A percentile compares a stretch with the other conserved stretches of the same genome.
phyloP scores from a whole-genome alignment of 2,888 invertebrate genomes.

The Sarcophaga rosellei region DNA sequence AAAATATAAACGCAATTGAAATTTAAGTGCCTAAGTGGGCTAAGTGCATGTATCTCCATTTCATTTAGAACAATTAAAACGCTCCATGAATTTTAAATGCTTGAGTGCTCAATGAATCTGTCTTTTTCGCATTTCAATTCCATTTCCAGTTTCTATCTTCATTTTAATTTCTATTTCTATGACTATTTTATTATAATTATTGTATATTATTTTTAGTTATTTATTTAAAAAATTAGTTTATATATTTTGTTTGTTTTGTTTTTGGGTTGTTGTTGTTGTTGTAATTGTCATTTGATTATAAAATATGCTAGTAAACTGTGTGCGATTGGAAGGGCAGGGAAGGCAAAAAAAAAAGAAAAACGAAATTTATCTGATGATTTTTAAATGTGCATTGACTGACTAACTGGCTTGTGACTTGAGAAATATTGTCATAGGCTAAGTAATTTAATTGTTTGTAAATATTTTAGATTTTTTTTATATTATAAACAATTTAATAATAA shows the following conservation, averaged over 20 bases:
- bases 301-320: neutral
- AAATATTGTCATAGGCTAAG: neutral
- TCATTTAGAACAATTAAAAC: neutral
- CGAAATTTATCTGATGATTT: constrained; percentile 47
- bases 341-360: too few species aligned
- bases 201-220: neutral
- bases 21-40: too few species aligned
- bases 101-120: neutral
- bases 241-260: neutral
- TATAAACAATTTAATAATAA: too few species aligned
- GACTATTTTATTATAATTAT: too few species aligned
- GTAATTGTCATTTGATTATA: neutral
- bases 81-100: constrained; percentile 8
- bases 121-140: neutral
- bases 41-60: too few species aligned
- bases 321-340: too few species aligned
- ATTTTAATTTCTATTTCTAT: too few species aligned
- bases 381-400: neutral
- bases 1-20: too few species aligned
- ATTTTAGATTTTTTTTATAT: neutral
- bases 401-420: constrained; percentile 32
- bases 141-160: neutral
- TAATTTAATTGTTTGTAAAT: constrained; percentile 33
- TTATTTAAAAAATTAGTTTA: constrained; percentile 14
- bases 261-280: neutral